These are phyloP conservation scores for Leguminivora glycinivorella DNA, from an alignment of 1,140 invertebrate species.

Conservation along the genomic window DNA sequence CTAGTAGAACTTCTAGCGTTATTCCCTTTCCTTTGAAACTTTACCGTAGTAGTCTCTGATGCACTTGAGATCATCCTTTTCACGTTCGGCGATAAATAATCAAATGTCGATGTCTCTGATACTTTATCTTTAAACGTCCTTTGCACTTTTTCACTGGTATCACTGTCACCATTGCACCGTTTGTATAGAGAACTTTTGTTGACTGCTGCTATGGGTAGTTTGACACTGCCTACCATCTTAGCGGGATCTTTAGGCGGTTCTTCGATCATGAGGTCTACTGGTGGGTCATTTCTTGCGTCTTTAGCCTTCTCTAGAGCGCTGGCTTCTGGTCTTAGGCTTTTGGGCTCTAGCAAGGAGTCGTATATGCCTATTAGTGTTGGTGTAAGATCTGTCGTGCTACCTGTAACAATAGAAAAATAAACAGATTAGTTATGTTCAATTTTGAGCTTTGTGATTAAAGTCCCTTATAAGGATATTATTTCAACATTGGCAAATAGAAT, in stretches of 20 bases:
- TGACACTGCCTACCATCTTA: slow-evolving; percentile 69
- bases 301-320: slow-evolving; percentile 64
- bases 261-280: slow-evolving; percentile 43
- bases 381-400: slow-evolving; percentile 81
- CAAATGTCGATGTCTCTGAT: slow-evolving; percentile 63
- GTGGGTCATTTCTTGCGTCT: slow-evolving; percentile 73
- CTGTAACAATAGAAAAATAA: slow-evolving; percentile 64
- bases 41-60: slow-evolving; percentile 71
- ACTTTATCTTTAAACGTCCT: slow-evolving; percentile 63
- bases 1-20: slow-evolving; percentile 65
- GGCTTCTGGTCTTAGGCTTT: slow-evolving; percentile 59
- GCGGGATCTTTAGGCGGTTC: slow-evolving; percentile 56
- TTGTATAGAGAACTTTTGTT: slow-evolving; percentile 70
- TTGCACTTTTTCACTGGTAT: slow-evolving; percentile 61
- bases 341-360: slow-evolving; percentile 74
- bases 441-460: not conserved
- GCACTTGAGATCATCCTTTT: slow-evolving; percentile 80
- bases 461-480: not conserved
- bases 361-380: slow-evolving; percentile 81
- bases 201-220: slow-evolving; percentile 64
- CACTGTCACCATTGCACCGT: slow-evolving; percentile 68
- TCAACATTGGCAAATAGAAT: too few species aligned
- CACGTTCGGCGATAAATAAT: slow-evolving; percentile 80
- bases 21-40: slow-evolving; percentile 72
- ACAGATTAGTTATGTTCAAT: not conserved